Percentiles rank a stretch among this genome's conserved stretches.
Evolutionary conservation across 2,797 vertebrate genomes (phyloP).

Genomic region (Lophotriccus pileatus): DNA sequence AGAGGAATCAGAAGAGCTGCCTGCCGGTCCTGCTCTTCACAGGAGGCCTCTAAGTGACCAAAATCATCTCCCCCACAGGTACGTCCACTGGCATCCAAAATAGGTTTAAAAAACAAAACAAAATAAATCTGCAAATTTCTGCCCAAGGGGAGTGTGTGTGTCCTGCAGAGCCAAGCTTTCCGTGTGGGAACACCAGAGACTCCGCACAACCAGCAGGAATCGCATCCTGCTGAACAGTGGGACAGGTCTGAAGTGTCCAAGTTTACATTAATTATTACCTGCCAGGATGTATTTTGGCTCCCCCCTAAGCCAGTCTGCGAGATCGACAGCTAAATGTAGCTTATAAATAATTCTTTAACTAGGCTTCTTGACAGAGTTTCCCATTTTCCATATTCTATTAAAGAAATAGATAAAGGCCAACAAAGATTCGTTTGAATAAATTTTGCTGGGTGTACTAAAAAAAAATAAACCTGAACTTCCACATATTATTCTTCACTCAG

Average conservation of each 20-base stretch:
- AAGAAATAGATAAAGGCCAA: conserved; percentile 1
- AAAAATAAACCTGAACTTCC: background rate
- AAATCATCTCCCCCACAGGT: background rate
- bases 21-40: background rate
- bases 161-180: background rate
- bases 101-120: background rate
- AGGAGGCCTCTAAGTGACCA: background rate
- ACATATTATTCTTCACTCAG: background rate
- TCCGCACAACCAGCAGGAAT: background rate
- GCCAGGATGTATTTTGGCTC: conserved; percentile 1
- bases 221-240: background rate
- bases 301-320: background rate
- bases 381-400: background rate
- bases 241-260: background rate
- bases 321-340: background rate
- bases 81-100: background rate
- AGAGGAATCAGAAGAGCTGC: background rate
- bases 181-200: background rate
- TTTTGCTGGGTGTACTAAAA: background rate
- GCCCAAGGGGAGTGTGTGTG: background rate
- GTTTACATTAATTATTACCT: conserved; percentile 36
- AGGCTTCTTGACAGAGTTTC: background rate
- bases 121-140: background rate
- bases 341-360: conserved; percentile 18
- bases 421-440: background rate